Evolutionary conservation across 2,797 vertebrate species (phyloP), one percentile per base, ranked within the genome.

Genomic region (Acanthurus leucopareius): DNA sequence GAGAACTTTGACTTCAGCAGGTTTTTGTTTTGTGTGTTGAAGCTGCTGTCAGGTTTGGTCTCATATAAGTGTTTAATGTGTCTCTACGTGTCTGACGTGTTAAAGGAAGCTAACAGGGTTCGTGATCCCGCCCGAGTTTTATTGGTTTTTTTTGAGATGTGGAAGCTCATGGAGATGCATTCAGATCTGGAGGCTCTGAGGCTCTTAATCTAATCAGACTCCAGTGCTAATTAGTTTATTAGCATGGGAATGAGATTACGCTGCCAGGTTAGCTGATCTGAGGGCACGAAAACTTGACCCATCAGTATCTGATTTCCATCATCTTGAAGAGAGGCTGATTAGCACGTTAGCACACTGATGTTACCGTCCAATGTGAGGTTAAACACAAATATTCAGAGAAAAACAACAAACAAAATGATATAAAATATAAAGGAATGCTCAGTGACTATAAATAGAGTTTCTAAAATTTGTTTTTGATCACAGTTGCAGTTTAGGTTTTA

Each of bases 141-240:
- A 11, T 44, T 47, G 2, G 2, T 25, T 25, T 25, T 25, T 47
- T 70, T 19, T 3, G 1, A 14, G 42, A 13, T 32, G 15, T 20
- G 0, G 22, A 66, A 53, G 32, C 20, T 19, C 32, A 10, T 7
- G 7, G 20, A 74, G 49, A 35, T 16, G 48, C 19, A 14, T 65
- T 69, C 11, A 52, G 4, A 22, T 44, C 11, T 14, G n/a, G 7
- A 35, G 3, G 60, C 13, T 17, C 1, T 40, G 5, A 16, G 32
- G 32, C 59, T 59, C 1, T 25, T 64, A 19, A 38, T 52, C 13
- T 65, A 22, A 40, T 52, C 13, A 20, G 25, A 75, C 42, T 57
- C 63, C 10, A 15, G 16, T 52, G 51, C n/a, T 68, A 47, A 76
- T 52, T 22, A 51, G 19, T 72, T 62, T 10, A 61, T 69, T 59